A percentile compares a stretch with the other conserved stretches of the same genome.
phyloP scores from a whole-genome alignment of 1,140 invertebrate species.

The Neuroterus valhalla region DNA sequence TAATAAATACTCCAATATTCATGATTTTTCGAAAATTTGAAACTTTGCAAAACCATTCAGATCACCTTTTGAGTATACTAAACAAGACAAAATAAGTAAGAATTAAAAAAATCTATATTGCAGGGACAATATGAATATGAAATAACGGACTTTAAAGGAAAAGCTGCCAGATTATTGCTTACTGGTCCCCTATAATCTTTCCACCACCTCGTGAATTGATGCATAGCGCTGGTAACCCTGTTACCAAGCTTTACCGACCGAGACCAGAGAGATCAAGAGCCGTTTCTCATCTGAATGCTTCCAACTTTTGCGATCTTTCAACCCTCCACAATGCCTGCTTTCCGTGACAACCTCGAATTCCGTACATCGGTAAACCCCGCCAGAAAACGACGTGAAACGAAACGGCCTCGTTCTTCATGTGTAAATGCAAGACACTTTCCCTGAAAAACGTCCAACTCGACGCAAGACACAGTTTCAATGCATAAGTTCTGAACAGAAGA shows the following conservation, averaged over 20 bases:
- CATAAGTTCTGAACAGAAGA: too few relatives aligned
- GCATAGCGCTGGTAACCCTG: slow-evolving; percentile 71
- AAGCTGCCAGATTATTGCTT: slow-evolving; percentile 60
- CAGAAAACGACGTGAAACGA: neutral
- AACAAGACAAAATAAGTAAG: neutral
- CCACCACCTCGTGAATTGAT: slow-evolving; percentile 69
- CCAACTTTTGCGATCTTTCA: slow-evolving; percentile 67
- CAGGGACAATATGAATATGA: neutral
- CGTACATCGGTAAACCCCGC: slow-evolving; percentile 46
- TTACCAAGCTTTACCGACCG: slow-evolving; percentile 68
- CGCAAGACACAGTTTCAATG: too few relatives aligned
- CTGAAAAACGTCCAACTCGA: too few relatives aligned
- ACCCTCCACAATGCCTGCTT: slow-evolving; percentile 6
- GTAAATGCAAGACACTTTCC: neutral
- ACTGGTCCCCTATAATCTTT: slow-evolving; percentile 58
- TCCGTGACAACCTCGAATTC: slow-evolving; percentile 45
- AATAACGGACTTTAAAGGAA: neutral
- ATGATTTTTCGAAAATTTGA: too few relatives aligned
- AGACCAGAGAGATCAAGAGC: slow-evolving; percentile 58
- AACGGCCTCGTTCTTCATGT: neutral
- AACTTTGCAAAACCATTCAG: too few relatives aligned
- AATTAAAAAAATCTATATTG: neutral
- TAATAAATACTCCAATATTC: too few relatives aligned
- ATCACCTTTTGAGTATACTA: too few relatives aligned
- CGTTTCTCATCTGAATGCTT: slow-evolving; percentile 63